Conservation (phyloP, 2,113 vertebrate species). For the Syngnathoides biaculeatus region DNA sequence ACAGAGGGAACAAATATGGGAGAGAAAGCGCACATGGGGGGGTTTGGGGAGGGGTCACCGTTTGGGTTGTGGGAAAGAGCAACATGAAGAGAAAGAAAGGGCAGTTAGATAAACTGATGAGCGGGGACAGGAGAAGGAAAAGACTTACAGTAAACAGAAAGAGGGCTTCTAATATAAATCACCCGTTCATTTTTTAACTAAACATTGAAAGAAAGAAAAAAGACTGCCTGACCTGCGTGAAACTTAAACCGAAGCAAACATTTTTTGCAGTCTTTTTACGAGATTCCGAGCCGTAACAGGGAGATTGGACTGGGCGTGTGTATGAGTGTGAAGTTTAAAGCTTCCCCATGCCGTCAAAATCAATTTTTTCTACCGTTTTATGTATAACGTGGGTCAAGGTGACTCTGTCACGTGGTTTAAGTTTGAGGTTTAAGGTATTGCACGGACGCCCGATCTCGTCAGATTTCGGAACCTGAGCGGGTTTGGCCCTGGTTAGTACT, state of each 20-base stretch:
- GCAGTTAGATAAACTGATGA: conserved; percentile 56
- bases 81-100: conserved; percentile 45
- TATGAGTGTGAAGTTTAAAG: too few relatives aligned
- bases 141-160: conserved; percentile 45
- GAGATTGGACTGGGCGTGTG: too few relatives aligned
- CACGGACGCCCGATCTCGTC: too few relatives aligned
- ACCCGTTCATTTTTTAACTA: conserved; percentile 1
- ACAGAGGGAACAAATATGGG: conserved; percentile 26
- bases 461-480: too few relatives aligned
- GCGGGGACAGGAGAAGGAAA: conserved; percentile 32
- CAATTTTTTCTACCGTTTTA: too few relatives aligned
- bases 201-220: conserved; percentile 21
- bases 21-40: background rate
- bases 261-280: background rate
- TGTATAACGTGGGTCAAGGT: too few relatives aligned
- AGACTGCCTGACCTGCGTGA: background rate
- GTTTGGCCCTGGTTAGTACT: too few relatives aligned
- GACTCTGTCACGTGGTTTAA: too few relatives aligned
- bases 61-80: conserved; percentile 61
- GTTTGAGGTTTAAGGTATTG: too few relatives aligned
- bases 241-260: background rate
- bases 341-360: too few relatives aligned
- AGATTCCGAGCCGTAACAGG: too few relatives aligned
- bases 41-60: conserved; percentile 28
- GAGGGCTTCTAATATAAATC: conserved; percentile 5